Conservation (phyloP, 2,113 vertebrate species). For the Illadopsis cleaveri region DNA sequence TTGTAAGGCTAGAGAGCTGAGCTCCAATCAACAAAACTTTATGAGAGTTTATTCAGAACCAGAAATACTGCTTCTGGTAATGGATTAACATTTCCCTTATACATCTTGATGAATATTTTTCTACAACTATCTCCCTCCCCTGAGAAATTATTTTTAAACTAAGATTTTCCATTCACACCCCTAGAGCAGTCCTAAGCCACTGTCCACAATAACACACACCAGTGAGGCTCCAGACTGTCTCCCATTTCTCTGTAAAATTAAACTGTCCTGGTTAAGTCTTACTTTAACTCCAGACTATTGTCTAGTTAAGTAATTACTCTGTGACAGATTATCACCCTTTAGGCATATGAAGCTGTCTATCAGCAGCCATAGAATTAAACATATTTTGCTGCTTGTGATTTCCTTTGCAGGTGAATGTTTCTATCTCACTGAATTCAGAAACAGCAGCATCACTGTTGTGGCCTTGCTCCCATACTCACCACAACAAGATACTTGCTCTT, state of each 20-base stretch:
- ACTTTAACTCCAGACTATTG: background rate
- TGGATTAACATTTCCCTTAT: background rate
- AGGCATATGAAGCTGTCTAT: background rate
- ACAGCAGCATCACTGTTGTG: background rate
- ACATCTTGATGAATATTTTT: background rate
- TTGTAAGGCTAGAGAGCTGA: background rate
- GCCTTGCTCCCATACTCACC: background rate
- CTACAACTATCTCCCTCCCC: background rate
- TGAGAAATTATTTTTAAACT: background rate
- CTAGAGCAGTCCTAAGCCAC: background rate
- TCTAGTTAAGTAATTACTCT: background rate
- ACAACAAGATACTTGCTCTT: background rate
- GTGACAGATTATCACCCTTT: background rate
- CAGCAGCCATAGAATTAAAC: background rate
- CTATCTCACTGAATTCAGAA: background rate
- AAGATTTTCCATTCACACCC: background rate
- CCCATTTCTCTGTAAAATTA: background rate
- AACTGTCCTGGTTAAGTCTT: background rate
- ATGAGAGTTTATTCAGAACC: background rate
- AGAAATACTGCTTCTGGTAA: background rate
- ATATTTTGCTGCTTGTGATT: background rate
- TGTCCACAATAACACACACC: background rate
- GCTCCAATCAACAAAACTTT: background rate
- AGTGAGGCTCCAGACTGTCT: background rate
- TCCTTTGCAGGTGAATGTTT: background rate